A percentile compares a stretch with the other conserved stretches of the same genome.
Evolutionary conservation across 1,140 invertebrate genomes (phyloP).

Genomic region (Drosophila sp.): DNA sequence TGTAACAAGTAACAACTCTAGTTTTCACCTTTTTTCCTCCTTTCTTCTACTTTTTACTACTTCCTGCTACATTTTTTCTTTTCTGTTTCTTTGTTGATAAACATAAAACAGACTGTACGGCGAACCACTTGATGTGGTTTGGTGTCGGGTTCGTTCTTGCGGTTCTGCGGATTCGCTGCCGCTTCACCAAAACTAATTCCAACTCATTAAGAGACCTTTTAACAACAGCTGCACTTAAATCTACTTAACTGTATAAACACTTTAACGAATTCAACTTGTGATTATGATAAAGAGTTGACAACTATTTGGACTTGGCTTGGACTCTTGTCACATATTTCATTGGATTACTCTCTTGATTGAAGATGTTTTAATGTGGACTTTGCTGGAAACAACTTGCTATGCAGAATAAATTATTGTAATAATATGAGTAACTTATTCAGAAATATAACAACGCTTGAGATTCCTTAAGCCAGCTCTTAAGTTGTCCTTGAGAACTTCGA

Average conservation of each 20-base stretch:
- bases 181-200: constrained; percentile 42
- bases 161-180: constrained; percentile 36
- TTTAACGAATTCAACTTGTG: constrained; percentile 25
- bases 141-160: constrained; percentile 1
- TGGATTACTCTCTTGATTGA: constrained; percentile 9
- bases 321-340: constrained; percentile 12
- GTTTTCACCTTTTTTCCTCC: constrained; percentile 15
- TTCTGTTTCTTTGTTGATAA: constrained; percentile 3
- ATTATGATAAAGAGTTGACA: constrained; percentile 26
- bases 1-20: constrained; percentile 57
- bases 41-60: constrained; percentile 3
- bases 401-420: constrained; percentile 3
- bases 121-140: constrained; percentile 65
- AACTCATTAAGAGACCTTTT: constrained; percentile 47
- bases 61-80: not conserved
- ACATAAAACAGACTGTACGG: constrained; percentile 18
- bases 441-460: not conserved
- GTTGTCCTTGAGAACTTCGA: not conserved
- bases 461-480: not conserved
- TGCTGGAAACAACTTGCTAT: not conserved
- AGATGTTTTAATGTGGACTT: constrained; percentile 16
- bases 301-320: not conserved
- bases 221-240: constrained; percentile 42
- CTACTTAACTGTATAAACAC: constrained; percentile 21
- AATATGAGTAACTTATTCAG: not conserved